Evolutionary conservation across 2,113 vertebrate genomes (phyloP).

Genomic region (Gasterosteus nipponicus): DNA sequence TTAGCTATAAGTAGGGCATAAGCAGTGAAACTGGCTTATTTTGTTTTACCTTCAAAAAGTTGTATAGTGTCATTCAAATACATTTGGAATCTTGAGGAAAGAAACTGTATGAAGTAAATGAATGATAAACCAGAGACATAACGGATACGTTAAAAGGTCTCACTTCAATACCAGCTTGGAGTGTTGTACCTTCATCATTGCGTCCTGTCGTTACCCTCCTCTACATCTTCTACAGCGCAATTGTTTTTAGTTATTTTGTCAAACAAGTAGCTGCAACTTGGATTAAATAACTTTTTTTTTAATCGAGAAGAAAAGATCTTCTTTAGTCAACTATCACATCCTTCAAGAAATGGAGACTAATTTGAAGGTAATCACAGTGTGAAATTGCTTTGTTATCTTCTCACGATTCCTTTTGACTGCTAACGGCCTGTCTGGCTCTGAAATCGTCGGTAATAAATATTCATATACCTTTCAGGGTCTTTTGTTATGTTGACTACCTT

Average conservation of each 20-base stretch:
- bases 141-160: neutral
- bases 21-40: neutral
- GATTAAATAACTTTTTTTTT: constrained; percentile 68
- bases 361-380: constrained; percentile 79
- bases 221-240: constrained; percentile 35
- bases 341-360: constrained; percentile 79
- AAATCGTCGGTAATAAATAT: constrained; percentile 76
- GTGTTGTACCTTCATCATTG: neutral
- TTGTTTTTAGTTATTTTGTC: constrained; percentile 66
- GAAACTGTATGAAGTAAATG: neutral
- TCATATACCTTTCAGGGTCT: constrained; percentile 76
- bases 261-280: constrained; percentile 64
- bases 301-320: constrained; percentile 69
- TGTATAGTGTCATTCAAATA: neutral
- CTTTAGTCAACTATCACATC: constrained; percentile 65
- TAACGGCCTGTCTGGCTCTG: constrained; percentile 72
- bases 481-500: constrained; percentile 76
- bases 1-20: neutral
- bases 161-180: neutral
- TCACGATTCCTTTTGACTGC: constrained; percentile 70
- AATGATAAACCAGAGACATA: neutral
- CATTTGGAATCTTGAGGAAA: neutral
- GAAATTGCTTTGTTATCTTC: constrained; percentile 79
- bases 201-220: neutral
- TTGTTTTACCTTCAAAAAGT: neutral